phyloP scores from a whole-genome alignment of 2,797 vertebrate genomes.

The Champsocephalus esox region DNA sequence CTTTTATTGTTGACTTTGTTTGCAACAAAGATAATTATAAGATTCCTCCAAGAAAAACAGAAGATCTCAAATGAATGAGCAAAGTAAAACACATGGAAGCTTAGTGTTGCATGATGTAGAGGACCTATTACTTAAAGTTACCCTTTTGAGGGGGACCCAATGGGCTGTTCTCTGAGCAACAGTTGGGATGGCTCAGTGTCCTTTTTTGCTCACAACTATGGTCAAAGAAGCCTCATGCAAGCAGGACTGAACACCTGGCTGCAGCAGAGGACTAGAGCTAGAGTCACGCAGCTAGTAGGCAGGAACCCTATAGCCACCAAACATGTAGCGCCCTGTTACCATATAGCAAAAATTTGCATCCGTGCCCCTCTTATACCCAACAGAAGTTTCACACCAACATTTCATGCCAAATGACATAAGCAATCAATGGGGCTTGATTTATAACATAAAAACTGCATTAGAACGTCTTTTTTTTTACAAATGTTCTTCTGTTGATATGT shows the following conservation, averaged over 20 bases:
- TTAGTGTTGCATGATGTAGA: slow-evolving; percentile 67
- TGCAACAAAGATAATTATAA: slow-evolving; percentile 72
- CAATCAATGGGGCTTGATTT: slow-evolving; percentile 38
- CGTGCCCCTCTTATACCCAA: slow-evolving; percentile 40
- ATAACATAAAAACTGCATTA: slow-evolving; percentile 35
- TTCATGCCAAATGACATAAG: slow-evolving; percentile 52
- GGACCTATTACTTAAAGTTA: slow-evolving; percentile 46
- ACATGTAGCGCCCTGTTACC: slow-evolving; percentile 35
- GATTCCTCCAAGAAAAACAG: slow-evolving; percentile 62
- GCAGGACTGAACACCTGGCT: slow-evolving; percentile 58
- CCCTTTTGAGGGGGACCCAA: slow-evolving; percentile 12
- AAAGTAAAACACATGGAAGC: slow-evolving; percentile 74
- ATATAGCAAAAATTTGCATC: slow-evolving; percentile 43
- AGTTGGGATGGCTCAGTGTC: slow-evolving; percentile 41
- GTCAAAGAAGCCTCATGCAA: slow-evolving; percentile 53
- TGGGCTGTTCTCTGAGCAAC: slow-evolving; percentile 38
- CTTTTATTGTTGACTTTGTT: slow-evolving; percentile 73
- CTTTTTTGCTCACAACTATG: slow-evolving; percentile 32
- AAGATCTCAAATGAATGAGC: slow-evolving; percentile 55
- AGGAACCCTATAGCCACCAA: slow-evolving; percentile 31
- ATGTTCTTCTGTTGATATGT: slow-evolving; percentile 27
- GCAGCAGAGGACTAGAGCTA: slow-evolving; percentile 56
- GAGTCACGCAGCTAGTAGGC: slow-evolving; percentile 50
- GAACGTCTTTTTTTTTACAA: slow-evolving; percentile 31
- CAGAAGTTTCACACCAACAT: slow-evolving; percentile 40